Conservation (phyloP, 2,888 invertebrate species). For the Archips xylosteana region DNA sequence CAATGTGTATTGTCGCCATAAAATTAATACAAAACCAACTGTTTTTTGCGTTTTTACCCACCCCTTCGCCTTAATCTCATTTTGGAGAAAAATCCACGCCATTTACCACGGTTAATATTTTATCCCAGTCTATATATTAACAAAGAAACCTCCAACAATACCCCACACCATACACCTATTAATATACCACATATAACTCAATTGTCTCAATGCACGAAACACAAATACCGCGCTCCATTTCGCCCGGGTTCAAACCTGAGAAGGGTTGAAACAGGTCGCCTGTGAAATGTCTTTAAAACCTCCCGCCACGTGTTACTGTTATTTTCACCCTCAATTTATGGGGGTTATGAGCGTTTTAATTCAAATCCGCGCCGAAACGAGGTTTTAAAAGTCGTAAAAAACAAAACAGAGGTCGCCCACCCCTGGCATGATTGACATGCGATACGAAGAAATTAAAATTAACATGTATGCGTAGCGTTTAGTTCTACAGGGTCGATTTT, state of each 20-base stretch:
- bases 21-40: too few relatives aligned
- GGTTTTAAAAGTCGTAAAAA: constrained; percentile 8
- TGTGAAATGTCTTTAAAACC: constrained; percentile 38
- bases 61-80: too few relatives aligned
- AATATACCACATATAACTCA: constrained; percentile 16
- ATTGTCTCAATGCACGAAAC: constrained; percentile 28
- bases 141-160: too few relatives aligned
- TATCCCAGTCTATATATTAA: too few relatives aligned
- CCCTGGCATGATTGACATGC: neutral
- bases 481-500: too few relatives aligned
- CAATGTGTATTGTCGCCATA: too few relatives aligned
- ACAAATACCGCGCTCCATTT: constrained; percentile 40
- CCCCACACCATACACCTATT: neutral
- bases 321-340: constrained; percentile 37
- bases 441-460: too few relatives aligned
- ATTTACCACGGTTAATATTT: neutral
- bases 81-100: neutral
- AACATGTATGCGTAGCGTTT: too few relatives aligned
- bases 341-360: constrained; percentile 28
- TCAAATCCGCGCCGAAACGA: constrained; percentile 18
- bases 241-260: constrained; percentile 41
- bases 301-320: constrained; percentile 38
- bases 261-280: constrained; percentile 39
- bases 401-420: constrained; percentile 6
- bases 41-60: too few relatives aligned